Base-by-base conservation (phyloP, 2,888 invertebrate genomes). In the Drosophila seclusa region DNA sequence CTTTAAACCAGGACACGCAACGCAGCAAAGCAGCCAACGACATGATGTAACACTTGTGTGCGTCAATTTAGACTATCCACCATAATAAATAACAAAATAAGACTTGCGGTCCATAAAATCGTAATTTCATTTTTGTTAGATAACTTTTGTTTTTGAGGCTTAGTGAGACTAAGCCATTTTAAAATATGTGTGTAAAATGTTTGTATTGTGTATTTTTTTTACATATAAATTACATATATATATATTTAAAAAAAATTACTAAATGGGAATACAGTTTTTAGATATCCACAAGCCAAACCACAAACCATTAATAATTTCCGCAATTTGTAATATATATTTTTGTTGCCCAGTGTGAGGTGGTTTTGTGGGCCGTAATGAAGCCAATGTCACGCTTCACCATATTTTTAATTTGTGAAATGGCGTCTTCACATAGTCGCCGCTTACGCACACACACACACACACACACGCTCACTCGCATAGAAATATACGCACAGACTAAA, bases 341-440 rank as follows among this genome's bases (percentile, higher is more conserved):
- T 76, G 58, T 36, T 52, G 49, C 0, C 1, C 18, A 65, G 85
- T 73, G 73, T 40, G 40, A 4, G 32, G 32, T 49, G 64, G 50
- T 53, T 34, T 53, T 61, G 48, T 40, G 62, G 60, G 34, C 16
- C 65, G 45, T 83, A 83, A 83, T 79, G 76, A 79, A 81, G 81
- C 83, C 81, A 88, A 88, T 84, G 81, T 70, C 74, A 83, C 70
- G 84, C 87, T 48, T 69, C 68, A 70, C 54, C 73, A 65, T 88
- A 70, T 74, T 83, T 84, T 86, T 88, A 79, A 86, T 86, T 85
- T 87, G 58, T 68, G 76, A 89, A 83, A 83, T 87, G 82, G 78
- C 61, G 58, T 57, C 78, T 73, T 63, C 59, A 48, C 40, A 49
- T 31, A 60, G 63, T 34, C 48, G 49, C 7, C n/a, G 21, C 38